phyloP scores from a whole-genome alignment of 2,113 vertebrate genomes.

The Pseudopodoces humilis region DNA sequence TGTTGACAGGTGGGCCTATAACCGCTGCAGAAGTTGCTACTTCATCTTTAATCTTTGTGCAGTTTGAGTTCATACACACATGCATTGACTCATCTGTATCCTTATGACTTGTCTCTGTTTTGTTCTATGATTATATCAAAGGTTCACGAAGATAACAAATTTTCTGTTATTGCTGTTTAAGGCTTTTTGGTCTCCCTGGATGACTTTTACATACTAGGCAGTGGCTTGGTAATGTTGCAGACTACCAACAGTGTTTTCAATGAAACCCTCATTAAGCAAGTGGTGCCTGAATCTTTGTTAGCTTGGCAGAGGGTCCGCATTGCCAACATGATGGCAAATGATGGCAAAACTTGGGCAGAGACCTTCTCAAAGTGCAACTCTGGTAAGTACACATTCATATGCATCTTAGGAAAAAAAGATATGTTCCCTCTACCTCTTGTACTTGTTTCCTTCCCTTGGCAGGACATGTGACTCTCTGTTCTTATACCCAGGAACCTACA shows the following conservation, averaged over 20 bases:
- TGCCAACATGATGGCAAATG: conserved; percentile 84
- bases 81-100: not conserved
- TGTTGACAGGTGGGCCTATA: not conserved
- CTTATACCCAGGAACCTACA: conserved; percentile 83
- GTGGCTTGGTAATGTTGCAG: conserved; percentile 87
- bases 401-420: not conserved
- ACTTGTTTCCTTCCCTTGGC: not conserved
- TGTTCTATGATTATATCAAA: not conserved
- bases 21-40: not conserved
- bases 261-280: conserved; percentile 70
- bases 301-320: conserved; percentile 92
- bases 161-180: conserved; percentile 51
- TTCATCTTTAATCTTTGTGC: not conserved
- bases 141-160: not conserved
- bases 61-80: not conserved
- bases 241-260: conserved; percentile 89
- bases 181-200: conserved; percentile 90
- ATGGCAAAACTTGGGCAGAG: conserved; percentile 83
- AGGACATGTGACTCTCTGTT: not conserved
- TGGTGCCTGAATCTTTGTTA: conserved; percentile 82
- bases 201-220: conserved; percentile 92
- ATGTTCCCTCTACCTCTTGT: not conserved
- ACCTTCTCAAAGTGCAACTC: conserved; percentile 86
- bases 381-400: conserved; percentile 69
- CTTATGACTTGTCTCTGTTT: not conserved